These are phyloP conservation scores for Trialeurodes vaporariorum DNA, from an alignment of 1,140 invertebrate genomes.

Conservation along the genomic window DNA sequence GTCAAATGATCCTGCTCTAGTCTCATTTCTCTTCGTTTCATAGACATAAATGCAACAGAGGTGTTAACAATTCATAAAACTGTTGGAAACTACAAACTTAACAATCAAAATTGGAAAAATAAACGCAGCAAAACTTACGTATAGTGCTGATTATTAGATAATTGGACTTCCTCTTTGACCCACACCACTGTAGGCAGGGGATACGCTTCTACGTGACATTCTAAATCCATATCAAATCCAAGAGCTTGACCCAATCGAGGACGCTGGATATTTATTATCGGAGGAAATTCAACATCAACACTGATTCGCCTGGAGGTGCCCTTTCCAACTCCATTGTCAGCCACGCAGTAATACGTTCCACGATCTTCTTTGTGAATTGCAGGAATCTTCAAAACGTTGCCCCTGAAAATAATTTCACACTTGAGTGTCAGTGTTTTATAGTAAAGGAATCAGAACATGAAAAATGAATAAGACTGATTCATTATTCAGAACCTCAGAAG, in stretches of 20 bases:
- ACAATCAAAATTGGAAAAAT: too few species aligned
- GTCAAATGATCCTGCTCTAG: too few species aligned
- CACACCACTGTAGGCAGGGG: constrained; percentile 78
- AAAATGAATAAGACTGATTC: too few species aligned
- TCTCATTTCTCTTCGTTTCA: too few species aligned
- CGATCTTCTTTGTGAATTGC: constrained; percentile 73
- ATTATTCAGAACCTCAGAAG: too few species aligned
- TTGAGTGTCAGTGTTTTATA: too few species aligned
- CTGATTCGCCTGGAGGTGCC: constrained; percentile 75
- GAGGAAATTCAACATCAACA: constrained; percentile 77
- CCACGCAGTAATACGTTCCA: constrained; percentile 87
- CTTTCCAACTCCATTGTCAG: constrained; percentile 78
- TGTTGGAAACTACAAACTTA: too few species aligned
- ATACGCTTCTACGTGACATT: constrained; percentile 85
- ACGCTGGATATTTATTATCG: constrained; percentile 68
- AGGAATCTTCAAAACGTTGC: constrained; percentile 71
- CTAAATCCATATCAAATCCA: constrained; percentile 84
- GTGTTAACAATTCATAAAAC: too few species aligned
- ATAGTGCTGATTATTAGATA: constrained; percentile 83
- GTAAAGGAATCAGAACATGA: too few species aligned
- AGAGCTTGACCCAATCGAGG: constrained; percentile 73
- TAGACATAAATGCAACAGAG: too few species aligned
- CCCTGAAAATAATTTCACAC: constrained; percentile 45
- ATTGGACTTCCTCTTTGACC: constrained; percentile 65
- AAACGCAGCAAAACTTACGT: too few species aligned